phyloP scores from a whole-genome alignment of 2,888 invertebrate species.

The Nomada fucata region DNA sequence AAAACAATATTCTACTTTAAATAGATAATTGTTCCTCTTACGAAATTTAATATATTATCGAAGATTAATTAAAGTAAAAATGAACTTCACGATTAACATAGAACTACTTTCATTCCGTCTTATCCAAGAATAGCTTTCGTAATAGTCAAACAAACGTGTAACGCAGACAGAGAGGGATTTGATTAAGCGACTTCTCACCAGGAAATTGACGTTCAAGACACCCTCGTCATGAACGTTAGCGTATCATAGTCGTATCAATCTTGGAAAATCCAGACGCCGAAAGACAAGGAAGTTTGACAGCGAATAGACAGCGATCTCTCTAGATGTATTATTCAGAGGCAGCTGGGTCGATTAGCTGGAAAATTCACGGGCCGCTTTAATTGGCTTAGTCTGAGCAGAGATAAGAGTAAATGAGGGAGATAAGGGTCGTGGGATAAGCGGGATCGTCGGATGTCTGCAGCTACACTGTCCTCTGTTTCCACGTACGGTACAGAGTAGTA shows the following conservation, averaged over 20 bases:
- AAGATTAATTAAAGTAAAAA: not conserved
- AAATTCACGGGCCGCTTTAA: conserved; percentile 67
- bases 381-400: conserved; percentile 58
- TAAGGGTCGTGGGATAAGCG: conserved; percentile 33
- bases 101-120: too few relatives aligned
- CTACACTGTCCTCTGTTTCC: not conserved
- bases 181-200: not conserved
- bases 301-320: conserved; percentile 61
- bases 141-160: not conserved
- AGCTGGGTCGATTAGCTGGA: conserved; percentile 53
- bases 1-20: not conserved
- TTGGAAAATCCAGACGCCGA: conserved; percentile 34
- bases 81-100: not conserved
- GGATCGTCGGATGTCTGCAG: conserved; percentile 30
- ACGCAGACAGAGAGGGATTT: not conserved
- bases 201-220: not conserved
- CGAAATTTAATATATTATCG: too few relatives aligned
- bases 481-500: not conserved
- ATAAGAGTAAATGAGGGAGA: conserved; percentile 39
- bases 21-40: too few relatives aligned
- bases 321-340: conserved; percentile 64
- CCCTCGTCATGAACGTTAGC: not conserved
- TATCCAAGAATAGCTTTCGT: not conserved
- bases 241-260: conserved; percentile 18
- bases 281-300: conserved; percentile 61